phyloP scores from a whole-genome alignment of 2,797 vertebrate genomes.

The Gallirallus australis region DNA sequence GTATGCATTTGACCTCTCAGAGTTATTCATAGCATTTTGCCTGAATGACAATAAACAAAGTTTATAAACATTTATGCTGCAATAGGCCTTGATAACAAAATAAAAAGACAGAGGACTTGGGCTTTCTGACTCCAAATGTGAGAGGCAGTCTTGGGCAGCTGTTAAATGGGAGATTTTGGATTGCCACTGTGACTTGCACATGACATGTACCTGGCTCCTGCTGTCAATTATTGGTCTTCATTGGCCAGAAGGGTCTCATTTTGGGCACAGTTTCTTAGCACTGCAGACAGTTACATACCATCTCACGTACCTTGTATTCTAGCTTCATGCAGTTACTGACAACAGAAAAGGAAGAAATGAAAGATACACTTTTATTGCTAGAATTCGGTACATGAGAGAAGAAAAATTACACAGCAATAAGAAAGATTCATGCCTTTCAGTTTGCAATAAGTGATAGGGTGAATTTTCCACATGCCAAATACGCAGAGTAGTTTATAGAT shows the following conservation, averaged over 20 bases:
- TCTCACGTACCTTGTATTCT: background rate
- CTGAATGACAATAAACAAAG: constrained; percentile 33
- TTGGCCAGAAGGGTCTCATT: background rate
- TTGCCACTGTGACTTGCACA: background rate
- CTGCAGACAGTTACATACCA: background rate
- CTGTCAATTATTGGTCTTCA: background rate
- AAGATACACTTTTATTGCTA: background rate
- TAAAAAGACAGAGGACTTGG: background rate
- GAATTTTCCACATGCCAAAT: background rate
- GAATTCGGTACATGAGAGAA: background rate
- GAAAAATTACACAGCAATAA: background rate
- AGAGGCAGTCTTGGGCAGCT: background rate
- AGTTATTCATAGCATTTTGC: constrained; percentile 19
- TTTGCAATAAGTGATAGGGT: background rate
- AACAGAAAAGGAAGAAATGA: background rate
- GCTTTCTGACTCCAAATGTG: background rate
- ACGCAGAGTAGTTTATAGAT: background rate
- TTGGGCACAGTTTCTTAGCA: background rate
- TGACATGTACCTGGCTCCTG: background rate
- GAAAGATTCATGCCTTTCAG: background rate
- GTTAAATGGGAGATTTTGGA: background rate
- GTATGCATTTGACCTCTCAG: background rate
- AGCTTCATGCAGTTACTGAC: background rate
- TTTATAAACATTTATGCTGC: background rate
- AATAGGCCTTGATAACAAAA: background rate